Conservation (phyloP, 1,140 invertebrate species). For the Rhopalosiphum maidis region DNA sequence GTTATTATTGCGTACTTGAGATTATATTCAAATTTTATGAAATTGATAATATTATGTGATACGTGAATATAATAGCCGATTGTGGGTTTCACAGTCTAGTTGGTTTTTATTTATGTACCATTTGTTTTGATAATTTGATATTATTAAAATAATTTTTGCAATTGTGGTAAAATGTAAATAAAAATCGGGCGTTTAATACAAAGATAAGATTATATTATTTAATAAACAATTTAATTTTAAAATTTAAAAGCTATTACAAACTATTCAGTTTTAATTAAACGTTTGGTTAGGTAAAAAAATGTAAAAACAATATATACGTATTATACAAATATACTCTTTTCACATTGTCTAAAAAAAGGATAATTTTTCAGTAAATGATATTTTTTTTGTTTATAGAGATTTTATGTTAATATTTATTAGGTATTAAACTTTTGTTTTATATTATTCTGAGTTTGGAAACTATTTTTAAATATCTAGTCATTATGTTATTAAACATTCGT, state of each 20-base stretch:
- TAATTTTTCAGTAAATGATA: not conserved
- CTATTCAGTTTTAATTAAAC: not conserved
- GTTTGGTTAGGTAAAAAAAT: not conserved
- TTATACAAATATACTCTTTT: no score
- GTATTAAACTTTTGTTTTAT: not conserved
- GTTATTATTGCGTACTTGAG: not conserved
- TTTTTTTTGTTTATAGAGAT: not conserved
- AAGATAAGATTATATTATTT: not conserved
- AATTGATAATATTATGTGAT: not conserved
- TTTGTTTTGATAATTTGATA: not conserved
- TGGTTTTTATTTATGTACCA: not conserved
- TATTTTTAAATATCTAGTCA: not conserved
- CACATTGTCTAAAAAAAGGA: not conserved
- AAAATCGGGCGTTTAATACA: not conserved
- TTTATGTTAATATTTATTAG: not conserved
- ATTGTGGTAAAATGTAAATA: not conserved
- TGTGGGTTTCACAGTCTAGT: not conserved
- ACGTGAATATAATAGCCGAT: not conserved
- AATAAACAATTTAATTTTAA: not conserved
- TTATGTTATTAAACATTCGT: no score
- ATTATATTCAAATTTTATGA: not conserved
- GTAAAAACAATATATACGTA: no score
- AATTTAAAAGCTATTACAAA: not conserved
- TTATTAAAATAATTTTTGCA: not conserved
- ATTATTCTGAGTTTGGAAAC: not conserved